These are phyloP conservation scores for Acanthococcus lagerstroemiae DNA, from an alignment of 2,888 invertebrate species.

Conservation along the genomic window DNA sequence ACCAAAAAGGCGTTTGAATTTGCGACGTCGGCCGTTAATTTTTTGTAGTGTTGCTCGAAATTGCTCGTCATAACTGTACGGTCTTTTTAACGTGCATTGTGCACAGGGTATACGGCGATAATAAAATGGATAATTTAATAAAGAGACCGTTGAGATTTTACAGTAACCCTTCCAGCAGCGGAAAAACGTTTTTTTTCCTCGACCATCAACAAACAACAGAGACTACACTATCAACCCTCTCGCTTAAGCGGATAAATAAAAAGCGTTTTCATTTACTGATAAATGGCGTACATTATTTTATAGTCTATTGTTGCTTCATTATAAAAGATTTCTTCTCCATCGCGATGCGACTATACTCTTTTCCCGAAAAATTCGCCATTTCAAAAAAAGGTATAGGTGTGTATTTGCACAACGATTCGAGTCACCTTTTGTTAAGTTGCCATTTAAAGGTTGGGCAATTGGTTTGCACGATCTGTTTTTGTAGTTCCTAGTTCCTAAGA, in stretches of 20 bases:
- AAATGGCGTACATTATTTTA: conserved; percentile 12
- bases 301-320: conserved; percentile 15
- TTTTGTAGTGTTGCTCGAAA: conserved; percentile 8
- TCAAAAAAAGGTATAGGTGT: too few species aligned
- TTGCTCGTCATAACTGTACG: conserved; percentile 7
- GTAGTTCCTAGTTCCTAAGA: too few species aligned
- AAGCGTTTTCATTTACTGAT: conserved; percentile 27
- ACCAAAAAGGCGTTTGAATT: neutral
- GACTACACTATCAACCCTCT: conserved; percentile 5
- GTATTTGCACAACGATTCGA: too few species aligned
- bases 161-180: neutral
- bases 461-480: too few species aligned
- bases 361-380: too few species aligned
- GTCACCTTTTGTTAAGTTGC: too few species aligned
- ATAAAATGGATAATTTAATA: conserved; percentile 29
- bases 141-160: conserved; percentile 30
- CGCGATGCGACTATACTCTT: too few species aligned
- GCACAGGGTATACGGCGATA: conserved; percentile 14
- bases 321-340: too few species aligned
- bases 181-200: neutral
- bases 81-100: conserved; percentile 6
- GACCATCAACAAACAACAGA: conserved; percentile 22
- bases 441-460: too few species aligned
- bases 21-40: neutral
- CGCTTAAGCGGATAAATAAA: conserved; percentile 12